A percentile compares a stretch with the other conserved stretches of the same genome.
Evolutionary conservation across 1,140 invertebrate genomes (phyloP).

Genomic region (Chrysopa pallens): DNA sequence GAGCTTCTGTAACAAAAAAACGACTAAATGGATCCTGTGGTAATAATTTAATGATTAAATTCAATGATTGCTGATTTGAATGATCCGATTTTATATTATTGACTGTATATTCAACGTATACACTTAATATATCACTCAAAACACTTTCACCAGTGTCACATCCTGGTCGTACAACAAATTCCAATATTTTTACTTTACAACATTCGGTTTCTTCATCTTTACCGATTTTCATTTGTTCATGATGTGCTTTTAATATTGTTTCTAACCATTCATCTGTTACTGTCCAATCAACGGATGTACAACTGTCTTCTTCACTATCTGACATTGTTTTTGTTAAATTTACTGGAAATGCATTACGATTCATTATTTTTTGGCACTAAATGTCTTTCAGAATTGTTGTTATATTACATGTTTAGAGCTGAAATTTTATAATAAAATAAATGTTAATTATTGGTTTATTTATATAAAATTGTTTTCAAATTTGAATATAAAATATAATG

Average conservation of each 20-base stretch:
- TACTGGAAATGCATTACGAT: too few species aligned
- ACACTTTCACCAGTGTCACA: constrained; percentile 36
- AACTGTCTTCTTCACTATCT: constrained; percentile 30
- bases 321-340: constrained; percentile 20
- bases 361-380: too few species aligned
- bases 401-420: too few species aligned
- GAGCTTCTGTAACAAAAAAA: constrained; percentile 59
- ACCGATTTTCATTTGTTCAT: constrained; percentile 8
- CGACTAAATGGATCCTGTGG: constrained; percentile 55
- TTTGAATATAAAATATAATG: too few species aligned
- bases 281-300: constrained; percentile 24
- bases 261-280: constrained; percentile 39
- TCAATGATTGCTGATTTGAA: constrained; percentile 18
- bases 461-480: too few species aligned
- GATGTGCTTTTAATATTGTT: constrained; percentile 31
- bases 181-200: constrained; percentile 22
- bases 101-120: constrained; percentile 29
- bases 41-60: constrained; percentile 54
- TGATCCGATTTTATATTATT: constrained; percentile 13
- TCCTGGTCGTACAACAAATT: constrained; percentile 30
- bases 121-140: constrained; percentile 41
- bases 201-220: constrained; percentile 14
- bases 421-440: too few species aligned
- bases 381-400: too few species aligned
- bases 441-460: too few species aligned